Conservation (phyloP, 2,113 vertebrate genomes). For the Scomber scombrus region DNA sequence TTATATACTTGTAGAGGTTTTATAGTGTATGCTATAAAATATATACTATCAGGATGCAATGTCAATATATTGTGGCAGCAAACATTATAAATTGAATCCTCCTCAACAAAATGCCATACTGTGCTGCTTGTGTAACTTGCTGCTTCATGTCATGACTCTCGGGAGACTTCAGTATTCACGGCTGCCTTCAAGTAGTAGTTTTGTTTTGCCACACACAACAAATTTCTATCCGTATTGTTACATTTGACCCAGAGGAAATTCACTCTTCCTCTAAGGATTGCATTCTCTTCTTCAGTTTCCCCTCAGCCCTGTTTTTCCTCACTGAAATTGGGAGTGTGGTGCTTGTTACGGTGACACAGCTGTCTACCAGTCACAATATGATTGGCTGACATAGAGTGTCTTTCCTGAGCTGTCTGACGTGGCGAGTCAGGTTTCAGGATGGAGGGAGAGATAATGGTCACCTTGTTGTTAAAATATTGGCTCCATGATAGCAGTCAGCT, state of each 20-base stretch:
- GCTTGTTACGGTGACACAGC: constrained; percentile 29
- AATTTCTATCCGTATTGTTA: not conserved
- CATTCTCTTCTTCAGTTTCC: not conserved
- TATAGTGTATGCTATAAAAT: too few relatives aligned
- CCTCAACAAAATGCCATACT: not conserved
- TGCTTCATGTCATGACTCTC: not conserved
- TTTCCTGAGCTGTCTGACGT: constrained; percentile 11
- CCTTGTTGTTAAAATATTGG: not conserved
- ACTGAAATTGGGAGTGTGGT: constrained; percentile 1
- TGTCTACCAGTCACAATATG: constrained; percentile 24
- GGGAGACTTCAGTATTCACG: not conserved
- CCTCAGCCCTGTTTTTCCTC: not conserved
- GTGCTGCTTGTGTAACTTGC: not conserved
- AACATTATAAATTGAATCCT: too few relatives aligned
- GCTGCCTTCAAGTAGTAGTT: not conserved
- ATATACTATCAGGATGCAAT: too few relatives aligned
- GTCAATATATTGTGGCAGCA: too few relatives aligned
- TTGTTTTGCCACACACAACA: not conserved
- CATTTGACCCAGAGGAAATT: not conserved
- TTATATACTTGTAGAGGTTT: too few relatives aligned
- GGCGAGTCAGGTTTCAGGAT: constrained; percentile 10
- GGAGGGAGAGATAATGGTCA: not conserved
- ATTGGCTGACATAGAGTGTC: constrained; percentile 22
- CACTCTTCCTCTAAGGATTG: not conserved
- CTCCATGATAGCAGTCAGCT: not conserved